A percentile compares a stretch with the other conserved stretches of the same genome.
Evolutionary conservation across 2,113 vertebrate genomes (phyloP).

Genomic region (Galemys pyrenaicus): DNA sequence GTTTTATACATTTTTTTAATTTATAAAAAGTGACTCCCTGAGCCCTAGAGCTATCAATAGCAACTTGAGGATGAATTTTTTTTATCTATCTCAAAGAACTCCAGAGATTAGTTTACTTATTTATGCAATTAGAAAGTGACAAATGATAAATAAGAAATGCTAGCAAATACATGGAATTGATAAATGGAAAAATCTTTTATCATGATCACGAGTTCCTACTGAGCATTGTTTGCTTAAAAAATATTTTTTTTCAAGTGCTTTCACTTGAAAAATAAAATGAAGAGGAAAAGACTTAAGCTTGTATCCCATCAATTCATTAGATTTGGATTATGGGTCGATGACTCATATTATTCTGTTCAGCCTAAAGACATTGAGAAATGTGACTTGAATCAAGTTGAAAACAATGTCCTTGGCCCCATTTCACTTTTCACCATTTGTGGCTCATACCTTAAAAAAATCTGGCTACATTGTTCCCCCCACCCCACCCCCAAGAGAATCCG

Average conservation of each 20-base stretch:
- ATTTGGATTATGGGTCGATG: not conserved
- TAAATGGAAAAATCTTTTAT: not conserved
- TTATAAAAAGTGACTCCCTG: not conserved
- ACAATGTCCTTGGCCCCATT: not conserved
- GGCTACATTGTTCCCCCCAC: not conserved
- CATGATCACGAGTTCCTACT: not conserved
- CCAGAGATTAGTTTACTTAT: not conserved
- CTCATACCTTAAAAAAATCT: not conserved
- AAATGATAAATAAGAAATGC: conserved; percentile 5
- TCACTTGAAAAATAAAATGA: conserved; percentile 3
- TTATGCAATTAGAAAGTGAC: conserved; percentile 28
- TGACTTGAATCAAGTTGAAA: not conserved
- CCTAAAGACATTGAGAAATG: not conserved
- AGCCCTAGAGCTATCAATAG: not conserved
- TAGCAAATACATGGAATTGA: not conserved
- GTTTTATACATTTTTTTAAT: not conserved
- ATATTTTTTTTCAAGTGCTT: not conserved
- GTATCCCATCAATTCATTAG: not conserved
- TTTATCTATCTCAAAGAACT: not conserved
- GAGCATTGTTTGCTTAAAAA: not conserved
- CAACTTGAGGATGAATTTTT: not conserved
- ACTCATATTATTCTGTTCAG: not conserved
- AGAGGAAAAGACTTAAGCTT: not conserved
- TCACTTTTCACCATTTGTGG: not conserved
- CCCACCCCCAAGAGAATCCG: not conserved